Base-by-base conservation (phyloP, 2,888 invertebrate species). In the Diplolepis rosae region DNA sequence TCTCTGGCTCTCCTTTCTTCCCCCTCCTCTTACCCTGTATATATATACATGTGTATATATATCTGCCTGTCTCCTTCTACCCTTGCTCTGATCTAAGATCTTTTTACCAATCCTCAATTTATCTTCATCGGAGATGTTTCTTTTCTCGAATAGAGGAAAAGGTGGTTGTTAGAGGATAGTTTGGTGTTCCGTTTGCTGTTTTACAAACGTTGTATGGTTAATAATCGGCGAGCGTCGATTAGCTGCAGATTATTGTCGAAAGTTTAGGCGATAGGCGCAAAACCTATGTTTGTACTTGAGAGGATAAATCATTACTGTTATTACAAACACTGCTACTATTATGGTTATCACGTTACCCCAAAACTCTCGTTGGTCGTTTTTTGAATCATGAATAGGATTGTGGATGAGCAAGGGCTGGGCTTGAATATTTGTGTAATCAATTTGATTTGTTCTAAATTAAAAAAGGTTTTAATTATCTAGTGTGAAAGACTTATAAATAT, bases 101-200 rank as follows among this genome's bases (percentile, higher is more conserved):
- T 39, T 7, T 39, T 39, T 11, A 13, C 32, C 11, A 39, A 24
- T 35, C 35, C 39, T 61, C 22, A 35, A 61, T 61, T n/a, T 22
- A 39, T 61, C 54, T 54, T 54, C 39, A 39, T 39, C 56, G 56
- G 35, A 56, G 13, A 30, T 35, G 11, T 56, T 35, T 61, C 22
- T 28, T 61, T 61, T 61, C 24, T 32, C 24, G 13, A 61, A 24
- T 61, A 39, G 35, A 75, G 70, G 81, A 80, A 78, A 80, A 79
- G 79, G 77, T 85, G 84, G 77, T 83, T 85, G 83, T 84, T 86
- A 84, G 83, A 82, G 80, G 80, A 82, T 86, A 86, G 86, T 83
- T 88, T 85, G 85, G 82, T 86, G 87, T 87, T 86, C 84, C 82
- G 83, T 88, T 87, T 87, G 85, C 85, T 86, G 85, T 85, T 86